phyloP scores from a whole-genome alignment of 2,113 vertebrate species.

The Talpa occidentalis region DNA sequence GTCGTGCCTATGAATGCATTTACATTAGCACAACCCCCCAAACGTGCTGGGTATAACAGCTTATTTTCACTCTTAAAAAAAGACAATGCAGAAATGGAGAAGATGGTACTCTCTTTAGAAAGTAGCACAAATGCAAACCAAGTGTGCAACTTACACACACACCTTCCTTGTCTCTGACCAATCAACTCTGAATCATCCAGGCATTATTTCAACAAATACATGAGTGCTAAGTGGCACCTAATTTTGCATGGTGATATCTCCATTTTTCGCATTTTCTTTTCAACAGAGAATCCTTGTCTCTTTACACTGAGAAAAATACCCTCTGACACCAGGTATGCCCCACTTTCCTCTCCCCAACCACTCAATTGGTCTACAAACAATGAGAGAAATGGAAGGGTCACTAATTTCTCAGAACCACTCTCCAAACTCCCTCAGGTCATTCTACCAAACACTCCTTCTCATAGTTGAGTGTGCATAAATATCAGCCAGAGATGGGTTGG shows the following conservation, averaged over 20 bases:
- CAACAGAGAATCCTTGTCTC: background rate
- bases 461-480: background rate
- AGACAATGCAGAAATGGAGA: constrained; percentile 36
- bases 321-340: background rate
- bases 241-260: background rate
- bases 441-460: background rate
- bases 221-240: background rate
- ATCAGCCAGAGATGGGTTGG: background rate
- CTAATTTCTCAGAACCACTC: background rate
- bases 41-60: background rate
- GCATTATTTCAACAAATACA: constrained; percentile 35
- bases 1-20: constrained; percentile 2
- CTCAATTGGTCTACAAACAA: background rate
- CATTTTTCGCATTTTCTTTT: constrained; percentile 23
- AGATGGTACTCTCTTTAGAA: constrained; percentile 19
- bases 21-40: constrained; percentile 47
- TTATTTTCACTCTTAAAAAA: constrained; percentile 44
- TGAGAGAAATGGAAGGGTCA: background rate
- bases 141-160: constrained; percentile 29
- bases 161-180: background rate
- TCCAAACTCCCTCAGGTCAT: background rate
- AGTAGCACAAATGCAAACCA: background rate
- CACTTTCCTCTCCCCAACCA: background rate
- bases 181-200: constrained; percentile 37
- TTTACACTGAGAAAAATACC: constrained; percentile 16